phyloP scores from a whole-genome alignment of 2,888 invertebrate genomes.

The Dendrolimus pini region DNA sequence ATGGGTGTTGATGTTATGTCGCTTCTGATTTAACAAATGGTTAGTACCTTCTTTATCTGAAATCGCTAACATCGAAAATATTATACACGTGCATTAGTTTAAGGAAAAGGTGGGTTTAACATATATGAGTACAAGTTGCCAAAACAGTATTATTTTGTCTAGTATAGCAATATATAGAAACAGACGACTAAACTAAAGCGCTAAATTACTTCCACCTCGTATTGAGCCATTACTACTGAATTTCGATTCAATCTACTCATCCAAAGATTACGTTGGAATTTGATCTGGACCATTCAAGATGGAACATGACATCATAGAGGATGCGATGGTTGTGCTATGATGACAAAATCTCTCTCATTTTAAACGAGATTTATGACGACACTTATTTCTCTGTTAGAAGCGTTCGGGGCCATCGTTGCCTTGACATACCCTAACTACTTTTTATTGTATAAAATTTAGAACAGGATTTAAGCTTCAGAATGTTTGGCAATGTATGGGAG shows the following conservation, averaged over 20 bases:
- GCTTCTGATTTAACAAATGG: too few species aligned
- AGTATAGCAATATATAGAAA: too few species aligned
- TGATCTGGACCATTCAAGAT: conserved; percentile 1
- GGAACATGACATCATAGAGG: neutral
- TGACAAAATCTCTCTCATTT: conserved; percentile 14
- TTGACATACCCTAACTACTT: conserved; percentile 13
- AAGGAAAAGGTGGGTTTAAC: too few species aligned
- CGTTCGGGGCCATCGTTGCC: conserved; percentile 15
- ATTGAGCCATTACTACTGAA: neutral
- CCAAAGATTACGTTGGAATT: conserved; percentile 8
- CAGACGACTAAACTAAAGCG: too few species aligned
- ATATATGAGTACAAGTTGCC: too few species aligned
- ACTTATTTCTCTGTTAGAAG: conserved; percentile 10
- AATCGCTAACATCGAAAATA: too few species aligned
- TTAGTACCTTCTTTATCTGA: too few species aligned
- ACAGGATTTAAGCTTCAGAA: too few species aligned
- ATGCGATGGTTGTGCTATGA: neutral
- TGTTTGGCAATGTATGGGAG: too few species aligned
- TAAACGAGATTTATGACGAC: conserved; percentile 17
- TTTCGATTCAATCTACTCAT: conserved; percentile 8
- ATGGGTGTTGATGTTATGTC: too few species aligned
- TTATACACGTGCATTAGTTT: too few species aligned
- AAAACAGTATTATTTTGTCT: too few species aligned
- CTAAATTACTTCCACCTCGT: neutral
- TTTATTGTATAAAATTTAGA: neutral